Evolutionary conservation across 64 coral and sea anemone genomes (phyloP), one percentile per base, ranked within the genome.

Genomic region (Actinia tenebrosa): DNA sequence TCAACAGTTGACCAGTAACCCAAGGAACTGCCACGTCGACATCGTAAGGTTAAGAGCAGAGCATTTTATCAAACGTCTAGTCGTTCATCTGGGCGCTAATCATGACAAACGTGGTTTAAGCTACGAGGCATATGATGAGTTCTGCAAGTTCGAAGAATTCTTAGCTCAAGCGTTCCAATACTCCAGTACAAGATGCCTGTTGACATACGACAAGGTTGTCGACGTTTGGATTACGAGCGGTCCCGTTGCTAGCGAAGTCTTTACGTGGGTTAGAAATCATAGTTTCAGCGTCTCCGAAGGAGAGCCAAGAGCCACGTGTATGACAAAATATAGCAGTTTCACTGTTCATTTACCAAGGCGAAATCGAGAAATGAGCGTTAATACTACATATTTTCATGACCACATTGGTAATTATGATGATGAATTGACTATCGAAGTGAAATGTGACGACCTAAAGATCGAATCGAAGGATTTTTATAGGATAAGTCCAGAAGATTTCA

Each of bases 201-300:
- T 50, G 47, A 68, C 86, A 14, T 87, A 84, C 64, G 81, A 84
- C 9, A 88, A 94, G 79, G 72, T 91, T 22, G 17, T 94, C 1
- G 61, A 88, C 78, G 81, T 85, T 10, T 94, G 93, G 89, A 20
- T 87, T 71, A 84, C 60, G 43, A 88, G 82, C 80, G 93, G 93
- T 11, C 89, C 93, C 19, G 86, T 94, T 20, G 93, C 86, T 56
- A 80, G 89, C 18, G 90, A 90, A 88, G 56, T 94, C 7, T 94
- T 88, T 27, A 87, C 89, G 18, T 94, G 93, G 89, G 75, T 88
- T 1, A 87, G 68, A 85, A 87, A 16, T 84, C 64, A 42, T 9
- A 83, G 81, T 18, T 27, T 20, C 6, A 56, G 45, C 19, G 37
- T 25, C 53, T 56, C 86, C 63, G 66, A 79, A 7, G 93, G 86